Base-by-base conservation (phyloP, 1,140 invertebrate species). In the Andricus grossulariae region DNA sequence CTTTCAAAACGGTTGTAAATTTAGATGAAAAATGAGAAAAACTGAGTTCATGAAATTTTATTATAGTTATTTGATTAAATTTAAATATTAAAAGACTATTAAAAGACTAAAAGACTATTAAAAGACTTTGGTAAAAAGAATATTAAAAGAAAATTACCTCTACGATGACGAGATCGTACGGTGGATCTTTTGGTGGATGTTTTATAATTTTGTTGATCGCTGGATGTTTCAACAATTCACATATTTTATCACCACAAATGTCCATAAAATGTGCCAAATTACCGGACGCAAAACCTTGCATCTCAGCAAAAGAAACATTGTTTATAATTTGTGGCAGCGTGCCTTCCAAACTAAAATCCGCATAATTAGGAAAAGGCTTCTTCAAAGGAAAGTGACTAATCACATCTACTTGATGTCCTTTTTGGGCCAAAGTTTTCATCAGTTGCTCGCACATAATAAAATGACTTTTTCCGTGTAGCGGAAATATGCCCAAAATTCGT, bases 331-430 rank as follows among this genome's bases (percentile, higher is more conserved):
- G 51, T 0, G 78, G 79, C 3, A 84, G 0, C 0, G 73, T 77
- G 0, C 85, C 88, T 0, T 13, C 45, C 2, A 90, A 6, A 45
- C 84, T 89, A 7, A 87, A 81, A n/a, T 89, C 86, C 0, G 18
- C 86, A 71, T 91, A 90, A 83, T 92, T 92, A 0, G 81, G 60
- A 16, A 85, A 54, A 0, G 86, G 82, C 11, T 86, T 85, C 49
- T 89, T 88, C 11, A 79, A 18, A 0, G 90, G 88, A 74, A 90
- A 92, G n/a, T 90, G 87, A 2, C 85, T 83, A 8, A 92, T 73
- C 0, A 92, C 87, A 19, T 90, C 89, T 0, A 93, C 87, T 18
- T 89, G 85, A 78, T 93, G 92, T 1, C 92, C 92, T 0, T 86
- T 85, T 13, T 73, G 80, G 0, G 90, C 91, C 0, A 93, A 76